A percentile compares a stretch with the other conserved stretches of the same genome.
phyloP scores from a whole-genome alignment of 2,888 invertebrate species.

The Nephrotoma appendiculata region DNA sequence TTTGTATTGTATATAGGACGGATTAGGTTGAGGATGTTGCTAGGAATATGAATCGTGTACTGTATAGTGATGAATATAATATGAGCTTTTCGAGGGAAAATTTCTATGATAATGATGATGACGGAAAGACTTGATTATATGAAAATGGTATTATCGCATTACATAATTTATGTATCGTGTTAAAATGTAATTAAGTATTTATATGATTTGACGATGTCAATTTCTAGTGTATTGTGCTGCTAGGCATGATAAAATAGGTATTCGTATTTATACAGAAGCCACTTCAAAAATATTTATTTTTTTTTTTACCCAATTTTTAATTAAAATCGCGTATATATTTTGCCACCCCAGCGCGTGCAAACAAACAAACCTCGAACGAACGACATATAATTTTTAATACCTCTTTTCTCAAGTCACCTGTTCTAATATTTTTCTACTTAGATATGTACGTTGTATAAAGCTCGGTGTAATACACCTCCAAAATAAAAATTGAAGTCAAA shows the following conservation, averaged over 20 bases:
- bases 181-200: neutral
- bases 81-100: neutral
- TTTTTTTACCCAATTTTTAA: neutral
- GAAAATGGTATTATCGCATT: neutral
- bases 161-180: neutral
- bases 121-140: neutral
- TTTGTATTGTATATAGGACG: neutral
- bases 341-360: neutral
- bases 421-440: neutral
- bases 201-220: neutral
- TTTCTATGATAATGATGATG: neutral
- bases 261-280: neutral
- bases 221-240: neutral
- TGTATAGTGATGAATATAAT: neutral
- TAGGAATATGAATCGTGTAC: neutral
- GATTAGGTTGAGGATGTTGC: neutral
- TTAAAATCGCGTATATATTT: neutral
- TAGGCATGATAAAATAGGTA: no score
- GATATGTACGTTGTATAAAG: neutral
- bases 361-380: neutral
- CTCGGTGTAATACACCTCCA: neutral
- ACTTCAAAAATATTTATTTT: neutral
- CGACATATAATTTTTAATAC: neutral
- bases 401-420: neutral
- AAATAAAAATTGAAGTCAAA: neutral